Evolutionary conservation across 2,113 vertebrate genomes (phyloP), one percentile per base, ranked within the genome.

Genomic region (Corythaixoides concolor): DNA sequence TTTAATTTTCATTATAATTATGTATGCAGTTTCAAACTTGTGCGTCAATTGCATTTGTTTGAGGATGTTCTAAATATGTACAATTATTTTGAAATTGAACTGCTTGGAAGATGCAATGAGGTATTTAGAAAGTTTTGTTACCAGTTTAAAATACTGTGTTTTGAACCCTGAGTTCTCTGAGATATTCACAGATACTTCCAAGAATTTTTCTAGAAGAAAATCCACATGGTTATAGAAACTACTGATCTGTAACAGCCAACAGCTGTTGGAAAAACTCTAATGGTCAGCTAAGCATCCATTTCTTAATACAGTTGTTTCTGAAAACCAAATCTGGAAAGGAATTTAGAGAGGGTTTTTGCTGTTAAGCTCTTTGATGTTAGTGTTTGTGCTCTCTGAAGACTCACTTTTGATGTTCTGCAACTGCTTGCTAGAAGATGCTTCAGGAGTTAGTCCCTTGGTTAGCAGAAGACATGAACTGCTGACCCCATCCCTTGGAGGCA

Each of bases 1-100:
- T 97, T 96, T 82, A 20, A 56, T 92, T 95, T 95, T 88, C 35
- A 9, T 91, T 91, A 59, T 79, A 72, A 69, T 93, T 70, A 41
- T 47, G 15, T 14, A 32, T 62, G 43, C 9, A n/a, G 15, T 88
- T 89, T 77, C 76, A 86, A 52, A 53, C 8, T 58, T 90, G 67
- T 56, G 8, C 82, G 50, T 79, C 80, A 74, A 32, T 45, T 86
- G 11, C 9, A 17, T 91, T 95, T 93, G 19, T 75, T 88, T 75
- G 37, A 59, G 23, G 35, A 19, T 74, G 50, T 82, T 74, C 68
- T 77, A 50, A 81, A 41, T 67, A 55, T 5, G 4, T 69, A 23
- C 7, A 45, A 5, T 84, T 75, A 70, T 56, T 77, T 62, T 91
- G 43, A 84, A 90, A 96, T 89, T 22, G 33, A 91, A 76, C 56